phyloP scores from a whole-genome alignment of 1,140 invertebrate genomes.

The Portunus trituberculatus region DNA sequence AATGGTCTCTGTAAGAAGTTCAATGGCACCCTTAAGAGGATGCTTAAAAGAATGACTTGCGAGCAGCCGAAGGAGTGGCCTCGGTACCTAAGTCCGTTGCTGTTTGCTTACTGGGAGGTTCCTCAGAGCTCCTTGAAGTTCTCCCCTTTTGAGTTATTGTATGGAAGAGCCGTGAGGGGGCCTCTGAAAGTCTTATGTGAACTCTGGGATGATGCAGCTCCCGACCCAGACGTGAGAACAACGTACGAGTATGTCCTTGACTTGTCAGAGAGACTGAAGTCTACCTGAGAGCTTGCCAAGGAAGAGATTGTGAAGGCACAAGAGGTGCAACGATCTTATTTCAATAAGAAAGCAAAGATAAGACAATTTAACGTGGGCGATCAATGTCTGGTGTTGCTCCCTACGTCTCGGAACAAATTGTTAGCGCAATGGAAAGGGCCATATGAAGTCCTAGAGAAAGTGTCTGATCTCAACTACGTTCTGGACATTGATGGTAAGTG shows the following conservation, averaged over 20 bases:
- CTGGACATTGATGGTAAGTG: neutral
- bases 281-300: neutral
- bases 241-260: slow-evolving; percentile 30
- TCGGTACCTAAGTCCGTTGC: neutral
- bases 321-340: neutral
- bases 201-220: neutral
- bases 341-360: neutral
- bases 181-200: neutral
- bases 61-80: neutral
- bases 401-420: slow-evolving; percentile 12
- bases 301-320: slow-evolving; percentile 18
- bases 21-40: neutral
- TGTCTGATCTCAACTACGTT: slow-evolving; percentile 13
- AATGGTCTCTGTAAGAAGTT: neutral
- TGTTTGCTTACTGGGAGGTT: slow-evolving; percentile 15
- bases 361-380: neutral
- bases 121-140: slow-evolving; percentile 46
- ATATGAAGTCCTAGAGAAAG: neutral
- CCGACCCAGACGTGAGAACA: neutral
- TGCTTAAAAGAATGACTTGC: neutral
- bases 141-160: neutral
- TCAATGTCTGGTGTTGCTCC: neutral
- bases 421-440: too few relatives aligned
- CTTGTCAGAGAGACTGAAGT: neutral
- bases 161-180: neutral